Base-by-base conservation (phyloP, 2,797 vertebrate species). In the Micrastur ruficollis region DNA sequence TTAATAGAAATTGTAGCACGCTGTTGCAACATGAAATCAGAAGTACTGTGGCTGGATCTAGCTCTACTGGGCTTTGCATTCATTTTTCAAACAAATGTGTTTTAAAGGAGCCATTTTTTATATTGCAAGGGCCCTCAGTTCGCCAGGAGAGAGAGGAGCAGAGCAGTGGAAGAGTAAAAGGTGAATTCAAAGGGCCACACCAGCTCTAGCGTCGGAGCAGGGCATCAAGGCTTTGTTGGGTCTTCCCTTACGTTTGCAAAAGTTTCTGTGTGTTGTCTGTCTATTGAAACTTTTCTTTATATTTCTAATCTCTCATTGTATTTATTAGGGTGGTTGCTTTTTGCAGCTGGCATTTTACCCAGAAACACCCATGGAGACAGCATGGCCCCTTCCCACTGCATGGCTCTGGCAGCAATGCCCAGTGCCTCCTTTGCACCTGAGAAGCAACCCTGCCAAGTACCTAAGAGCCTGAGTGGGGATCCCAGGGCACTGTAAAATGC, bases 11-110 rank as follows among this genome's bases (percentile, higher is more conserved):
- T 75, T 91, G 19, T 21, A 82, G 79, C 75, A 61, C 86, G 44
- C 75, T 94, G 12, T 79, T 83, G 92, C 58, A 94, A 92, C 86
- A 75, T 79, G 75, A 96, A 96, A 89, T 96, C 93, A 83, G 92
- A 91, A 79, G 84, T 91, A 62, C 84, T 79, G 84, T 72, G 79
- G 46, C 75, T 97, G 84, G 65, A 83, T 93, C 52, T 53, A 90
- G 52, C 71, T 80, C 67, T 85, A 83, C 78, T 0, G 29, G 53
- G 40, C 68, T 92, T 96, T 92, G 29, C 2, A 0, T 72, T 91
- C 81, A 85, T 96, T 94, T 85, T 83, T 87, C 90, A 95, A 92
- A 82, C 11, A 74, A 87, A 89, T 67, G 34, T 34, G 7, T 44
- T 90, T 74, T 62, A 65, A 91, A 82, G 36, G 71, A 92, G 65